Conservation (phyloP, 2,888 invertebrate genomes). For the Maniola hyperantus region DNA sequence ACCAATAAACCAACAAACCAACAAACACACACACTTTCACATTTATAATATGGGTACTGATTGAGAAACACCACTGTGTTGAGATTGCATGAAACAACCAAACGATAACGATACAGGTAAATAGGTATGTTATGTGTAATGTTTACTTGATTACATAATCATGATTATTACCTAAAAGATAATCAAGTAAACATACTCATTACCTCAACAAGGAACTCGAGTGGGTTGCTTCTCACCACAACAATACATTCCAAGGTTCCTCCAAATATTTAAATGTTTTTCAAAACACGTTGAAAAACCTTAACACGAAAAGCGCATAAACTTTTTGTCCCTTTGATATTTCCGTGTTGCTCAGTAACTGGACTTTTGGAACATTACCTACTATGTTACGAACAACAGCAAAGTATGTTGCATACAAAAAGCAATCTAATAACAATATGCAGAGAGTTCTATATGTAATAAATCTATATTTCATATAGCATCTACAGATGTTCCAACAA, state of each 20-base stretch:
- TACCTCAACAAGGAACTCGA: constrained; percentile 14
- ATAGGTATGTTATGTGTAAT: not conserved
- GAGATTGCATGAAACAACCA: not conserved
- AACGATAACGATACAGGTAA: not conserved
- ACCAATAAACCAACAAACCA: too few relatives aligned
- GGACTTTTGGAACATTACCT: constrained; percentile 22
- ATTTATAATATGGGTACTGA: too few relatives aligned
- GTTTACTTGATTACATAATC: not conserved
- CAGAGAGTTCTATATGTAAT: constrained; percentile 10
- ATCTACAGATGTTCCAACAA: constrained; percentile 2
- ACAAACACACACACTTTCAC: too few relatives aligned
- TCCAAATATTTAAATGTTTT: constrained; percentile 40
- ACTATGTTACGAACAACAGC: not conserved
- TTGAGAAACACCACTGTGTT: too few relatives aligned
- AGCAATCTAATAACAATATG: not conserved
- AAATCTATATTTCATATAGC: not conserved
- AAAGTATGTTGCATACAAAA: not conserved
- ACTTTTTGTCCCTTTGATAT: constrained; percentile 32
- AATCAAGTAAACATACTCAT: not conserved
- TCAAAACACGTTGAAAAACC: constrained; percentile 39
- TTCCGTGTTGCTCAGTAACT: constrained; percentile 37
- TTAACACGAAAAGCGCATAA: constrained; percentile 43
- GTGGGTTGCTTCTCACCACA: constrained; percentile 9
- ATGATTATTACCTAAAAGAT: not conserved
- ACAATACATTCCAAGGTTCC: constrained; percentile 14